phyloP scores from a whole-genome alignment of 2,888 invertebrate species.

The Morpho helenor region DNA sequence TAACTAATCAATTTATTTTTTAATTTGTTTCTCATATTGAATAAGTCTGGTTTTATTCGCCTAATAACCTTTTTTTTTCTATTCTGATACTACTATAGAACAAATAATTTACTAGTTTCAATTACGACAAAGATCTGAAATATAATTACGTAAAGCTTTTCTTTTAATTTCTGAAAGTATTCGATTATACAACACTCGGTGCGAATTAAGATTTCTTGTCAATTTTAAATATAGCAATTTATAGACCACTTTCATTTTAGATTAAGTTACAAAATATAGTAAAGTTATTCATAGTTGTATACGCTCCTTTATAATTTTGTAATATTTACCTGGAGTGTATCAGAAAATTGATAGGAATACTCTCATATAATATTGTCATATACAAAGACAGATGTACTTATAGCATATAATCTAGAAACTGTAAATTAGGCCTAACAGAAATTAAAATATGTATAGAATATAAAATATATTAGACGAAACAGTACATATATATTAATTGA shows the following conservation, averaged over 20 bases:
- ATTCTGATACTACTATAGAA: not conserved
- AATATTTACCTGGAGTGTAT: no score
- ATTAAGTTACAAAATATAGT: not conserved
- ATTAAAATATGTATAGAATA: no score
- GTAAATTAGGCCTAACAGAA: no score
- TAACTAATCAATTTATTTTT: constrained; percentile 9
- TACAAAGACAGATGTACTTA: no score
- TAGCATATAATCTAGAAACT: no score
- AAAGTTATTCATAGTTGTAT: not conserved
- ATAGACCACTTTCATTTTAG: constrained; percentile 6
- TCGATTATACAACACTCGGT: constrained; percentile 7
- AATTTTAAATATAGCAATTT: constrained; percentile 3
- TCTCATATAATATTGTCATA: no score
- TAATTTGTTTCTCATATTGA: constrained; percentile 9
- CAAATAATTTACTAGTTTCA: constrained; percentile 7
- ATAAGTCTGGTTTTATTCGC: constrained; percentile 4
- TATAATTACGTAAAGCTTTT: constrained; percentile 12
- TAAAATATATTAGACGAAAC: no score
- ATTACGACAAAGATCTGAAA: constrained; percentile 9
- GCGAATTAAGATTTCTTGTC: constrained; percentile 10
- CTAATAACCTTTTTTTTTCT: not conserved
- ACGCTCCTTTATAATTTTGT: no score
- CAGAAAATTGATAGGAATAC: no score
- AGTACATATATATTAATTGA: no score
- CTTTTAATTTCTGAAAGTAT: constrained; percentile 16